Percentiles rank a stretch among this genome's conserved stretches.
These are phyloP conservation scores for Tuberolachnus salignus DNA, from an alignment of 2,888 invertebrate genomes.

Conservation along the genomic window DNA sequence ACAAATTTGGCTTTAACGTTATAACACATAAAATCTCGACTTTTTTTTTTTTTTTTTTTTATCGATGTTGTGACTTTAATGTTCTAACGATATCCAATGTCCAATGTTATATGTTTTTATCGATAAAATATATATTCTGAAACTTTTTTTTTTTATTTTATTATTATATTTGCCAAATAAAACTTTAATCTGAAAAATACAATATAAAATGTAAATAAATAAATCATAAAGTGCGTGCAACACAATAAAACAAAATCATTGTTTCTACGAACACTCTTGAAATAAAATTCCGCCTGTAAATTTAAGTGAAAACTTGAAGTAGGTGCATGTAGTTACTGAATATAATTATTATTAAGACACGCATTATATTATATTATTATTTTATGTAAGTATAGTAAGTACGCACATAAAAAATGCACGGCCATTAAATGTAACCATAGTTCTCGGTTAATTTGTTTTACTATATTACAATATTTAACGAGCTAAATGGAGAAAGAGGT, in stretches of 20 bases:
- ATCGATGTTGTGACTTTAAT: not conserved
- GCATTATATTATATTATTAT: not conserved
- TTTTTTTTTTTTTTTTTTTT: not conserved
- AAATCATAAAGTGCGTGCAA: not conserved
- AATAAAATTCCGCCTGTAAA: not conserved
- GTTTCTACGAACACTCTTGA: not conserved
- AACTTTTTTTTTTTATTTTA: too few species aligned
- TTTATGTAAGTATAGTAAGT: too few species aligned
- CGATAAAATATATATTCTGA: conserved; percentile 22
- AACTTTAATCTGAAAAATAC: not conserved
- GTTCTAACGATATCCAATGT: not conserved
- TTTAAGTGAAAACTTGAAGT: conserved; percentile 18
- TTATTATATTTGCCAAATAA: not conserved
- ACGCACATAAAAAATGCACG: conserved; percentile 16
- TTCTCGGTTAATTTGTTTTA: not conserved
- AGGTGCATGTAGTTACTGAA: not conserved
- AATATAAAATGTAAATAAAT: not conserved
- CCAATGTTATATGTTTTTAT: not conserved
- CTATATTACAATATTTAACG: not conserved
- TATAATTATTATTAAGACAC: not conserved
- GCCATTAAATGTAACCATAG: conserved; percentile 4
- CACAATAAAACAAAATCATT: conserved; percentile 1
- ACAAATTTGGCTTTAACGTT: conserved; percentile 10
- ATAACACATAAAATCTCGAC: not conserved
- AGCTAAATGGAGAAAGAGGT: not conserved